Evolutionary conservation across 1,140 invertebrate genomes (phyloP), one percentile per base, ranked within the genome.

Genomic region (Drosophila ogumai): DNA sequence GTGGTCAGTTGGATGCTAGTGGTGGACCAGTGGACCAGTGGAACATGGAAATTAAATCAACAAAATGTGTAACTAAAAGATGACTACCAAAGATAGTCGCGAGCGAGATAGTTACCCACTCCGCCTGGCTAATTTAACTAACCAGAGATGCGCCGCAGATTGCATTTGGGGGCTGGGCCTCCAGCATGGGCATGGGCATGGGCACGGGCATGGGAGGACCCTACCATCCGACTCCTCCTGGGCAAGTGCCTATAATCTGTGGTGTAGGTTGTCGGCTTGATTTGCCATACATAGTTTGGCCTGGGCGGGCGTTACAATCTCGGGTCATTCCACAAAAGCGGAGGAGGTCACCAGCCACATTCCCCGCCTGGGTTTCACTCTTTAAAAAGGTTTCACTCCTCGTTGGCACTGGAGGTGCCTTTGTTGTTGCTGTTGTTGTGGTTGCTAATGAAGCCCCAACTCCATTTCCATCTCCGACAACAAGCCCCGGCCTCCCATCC

Each of bases 381-480:
- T 87, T 87, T 91, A 91, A 91, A 75, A 90, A 91, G 88, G 88
- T 91, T 91, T 91, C 84, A 91, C 88, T 91, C 75, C 84, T 91
- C 75, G 77, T 55, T 34, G 66, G 64, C 65, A 41, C 31, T 41
- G 74, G 64, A n/a, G 22, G 44, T 47, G n/a, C 50, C 54, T 61
- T 36, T 50, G 41, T 9, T 44, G 63, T 63, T 57, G 56, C 44
- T 34, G 68, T 74, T 66, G 50, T 40, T 44, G 54, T 69, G 44
- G 44, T 81, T 75, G 61, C 74, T 77, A 77, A 77, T 77, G 74
- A 77, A 75, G 73, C 71, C 60, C 72, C 71, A 59, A 59, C 66
- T 58, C 58, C 58, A 60, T 10, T 19, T 13, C 40, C 44, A 59
- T 17, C 49, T 60, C 32, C 17, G 32, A n/a, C 52, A 38, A 54